Conservation (phyloP, 2,797 vertebrate genomes). For the Tympanoctomys barrerae region DNA sequence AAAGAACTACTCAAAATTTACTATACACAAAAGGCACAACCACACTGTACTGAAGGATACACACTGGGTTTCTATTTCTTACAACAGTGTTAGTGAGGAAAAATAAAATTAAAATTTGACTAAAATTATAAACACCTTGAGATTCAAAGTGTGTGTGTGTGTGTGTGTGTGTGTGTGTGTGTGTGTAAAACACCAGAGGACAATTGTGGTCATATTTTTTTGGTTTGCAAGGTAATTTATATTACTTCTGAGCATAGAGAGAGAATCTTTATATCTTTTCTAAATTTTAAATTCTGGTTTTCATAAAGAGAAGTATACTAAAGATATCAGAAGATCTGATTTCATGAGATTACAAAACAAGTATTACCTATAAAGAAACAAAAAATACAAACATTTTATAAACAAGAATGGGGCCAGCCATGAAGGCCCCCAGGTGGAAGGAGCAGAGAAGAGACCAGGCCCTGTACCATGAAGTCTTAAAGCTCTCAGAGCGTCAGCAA, state of each 20-base stretch:
- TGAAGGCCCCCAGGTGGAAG: background rate
- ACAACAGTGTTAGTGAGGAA: background rate
- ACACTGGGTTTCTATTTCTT: background rate
- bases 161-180: background rate
- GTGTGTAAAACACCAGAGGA: conserved; percentile 17
- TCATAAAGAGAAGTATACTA: background rate
- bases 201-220: background rate
- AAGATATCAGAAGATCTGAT: background rate
- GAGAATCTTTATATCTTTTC: background rate
- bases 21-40: background rate
- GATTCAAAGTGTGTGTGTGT: background rate
- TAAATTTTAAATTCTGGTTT: background rate
- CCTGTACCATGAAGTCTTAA: background rate
- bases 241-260: conserved; percentile 7
- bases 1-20: background rate
- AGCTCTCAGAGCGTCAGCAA: conserved; percentile 39
- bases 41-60: background rate
- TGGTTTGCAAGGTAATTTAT: conserved; percentile 34
- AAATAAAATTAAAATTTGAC: conserved; percentile 44
- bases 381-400: background rate
- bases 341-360: conserved; percentile 27
- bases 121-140: conserved; percentile 40
- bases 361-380: background rate
- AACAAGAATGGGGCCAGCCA: background rate
- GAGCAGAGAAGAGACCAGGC: background rate